These are phyloP conservation scores for Phacellophora camtschatica DNA, from an alignment of 30 jellyfish, hydroid and myxozoan genomes.

Conservation along the genomic window DNA sequence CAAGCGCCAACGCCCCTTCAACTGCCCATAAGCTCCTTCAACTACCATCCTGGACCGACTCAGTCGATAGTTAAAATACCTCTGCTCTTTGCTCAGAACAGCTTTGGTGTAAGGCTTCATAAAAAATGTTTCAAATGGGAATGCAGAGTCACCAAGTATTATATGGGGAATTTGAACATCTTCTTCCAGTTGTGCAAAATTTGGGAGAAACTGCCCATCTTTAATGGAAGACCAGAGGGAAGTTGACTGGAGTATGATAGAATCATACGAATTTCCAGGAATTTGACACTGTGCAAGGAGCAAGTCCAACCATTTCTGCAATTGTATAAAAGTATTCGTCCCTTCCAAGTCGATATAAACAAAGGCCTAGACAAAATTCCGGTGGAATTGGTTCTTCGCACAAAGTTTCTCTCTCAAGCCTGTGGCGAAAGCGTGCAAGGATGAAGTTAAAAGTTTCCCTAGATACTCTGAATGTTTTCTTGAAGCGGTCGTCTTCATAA, in stretches of 20 bases:
- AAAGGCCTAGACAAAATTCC: conserved; percentile 42
- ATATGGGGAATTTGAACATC: conserved; percentile 22
- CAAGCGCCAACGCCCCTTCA: conserved; percentile 34
- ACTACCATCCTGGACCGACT: conserved; percentile 62
- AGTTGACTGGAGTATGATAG: conserved; percentile 46
- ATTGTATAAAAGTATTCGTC: conserved; percentile 39
- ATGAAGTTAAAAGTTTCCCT: conserved; percentile 26
- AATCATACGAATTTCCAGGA: conserved; percentile 67
- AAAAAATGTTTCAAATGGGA: conserved; percentile 24
- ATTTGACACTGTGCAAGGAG: conserved; percentile 50
- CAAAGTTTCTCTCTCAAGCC: conserved; percentile 21
- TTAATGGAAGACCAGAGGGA: conserved; percentile 34
- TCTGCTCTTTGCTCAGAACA: conserved; percentile 6
- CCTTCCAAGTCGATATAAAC: conserved; percentile 52
- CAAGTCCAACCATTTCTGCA: conserved; percentile 69
- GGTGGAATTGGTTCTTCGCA: conserved; percentile 49
- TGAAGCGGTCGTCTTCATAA: conserved; percentile 14
- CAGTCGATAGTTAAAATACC: conserved; percentile 55
- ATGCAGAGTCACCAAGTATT: conserved; percentile 49
- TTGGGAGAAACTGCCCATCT: conserved; percentile 38
- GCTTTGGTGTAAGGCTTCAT: conserved; percentile 65
- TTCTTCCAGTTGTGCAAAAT: background rate
- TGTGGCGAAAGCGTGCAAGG: conserved; percentile 33
- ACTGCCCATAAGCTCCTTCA: conserved; percentile 43
- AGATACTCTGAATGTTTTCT: conserved; percentile 16